These are phyloP conservation scores for Harpegnathos saltator DNA, from an alignment of 1,140 invertebrate genomes.

Conservation along the genomic window DNA sequence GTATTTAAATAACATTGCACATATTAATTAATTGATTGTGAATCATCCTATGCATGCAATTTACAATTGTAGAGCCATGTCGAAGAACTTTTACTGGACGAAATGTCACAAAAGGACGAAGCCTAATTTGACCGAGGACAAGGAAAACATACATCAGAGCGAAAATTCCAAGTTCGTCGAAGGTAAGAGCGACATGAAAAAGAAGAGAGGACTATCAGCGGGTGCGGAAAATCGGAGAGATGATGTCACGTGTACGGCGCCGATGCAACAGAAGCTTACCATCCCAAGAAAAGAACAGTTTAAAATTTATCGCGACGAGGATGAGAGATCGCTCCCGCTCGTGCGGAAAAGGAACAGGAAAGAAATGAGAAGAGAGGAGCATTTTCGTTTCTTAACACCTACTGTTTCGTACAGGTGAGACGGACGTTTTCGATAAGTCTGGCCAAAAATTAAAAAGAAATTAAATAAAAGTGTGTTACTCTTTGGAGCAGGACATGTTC, in stretches of 20 bases:
- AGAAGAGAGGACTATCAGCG: neutral
- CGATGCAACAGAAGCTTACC: neutral
- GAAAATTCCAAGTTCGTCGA: neutral
- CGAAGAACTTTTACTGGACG: neutral
- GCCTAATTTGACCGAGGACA: neutral
- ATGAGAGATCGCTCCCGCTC: neutral
- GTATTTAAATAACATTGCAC: too few relatives aligned
- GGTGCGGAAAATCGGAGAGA: neutral
- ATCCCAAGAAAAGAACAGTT: neutral
- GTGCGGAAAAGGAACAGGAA: neutral
- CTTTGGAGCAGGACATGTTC: slow-evolving; percentile 23
- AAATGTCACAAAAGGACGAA: neutral
- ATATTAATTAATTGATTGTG: neutral
- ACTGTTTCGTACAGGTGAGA: neutral
- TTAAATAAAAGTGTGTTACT: neutral
- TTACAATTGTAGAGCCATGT: neutral
- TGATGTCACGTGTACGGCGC: neutral
- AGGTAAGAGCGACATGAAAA: neutral
- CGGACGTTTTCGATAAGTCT: neutral
- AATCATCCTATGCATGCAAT: neutral
- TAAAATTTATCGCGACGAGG: slow-evolving; percentile 24
- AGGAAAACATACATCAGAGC: neutral
- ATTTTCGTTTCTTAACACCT: neutral
- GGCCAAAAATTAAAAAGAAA: too few relatives aligned
- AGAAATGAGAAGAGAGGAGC: neutral